Percentiles rank a stretch among this genome's conserved stretches.
These are phyloP conservation scores for Lepidotrigona ventralis DNA, from an alignment of 1,140 invertebrate species.

Conservation along the genomic window DNA sequence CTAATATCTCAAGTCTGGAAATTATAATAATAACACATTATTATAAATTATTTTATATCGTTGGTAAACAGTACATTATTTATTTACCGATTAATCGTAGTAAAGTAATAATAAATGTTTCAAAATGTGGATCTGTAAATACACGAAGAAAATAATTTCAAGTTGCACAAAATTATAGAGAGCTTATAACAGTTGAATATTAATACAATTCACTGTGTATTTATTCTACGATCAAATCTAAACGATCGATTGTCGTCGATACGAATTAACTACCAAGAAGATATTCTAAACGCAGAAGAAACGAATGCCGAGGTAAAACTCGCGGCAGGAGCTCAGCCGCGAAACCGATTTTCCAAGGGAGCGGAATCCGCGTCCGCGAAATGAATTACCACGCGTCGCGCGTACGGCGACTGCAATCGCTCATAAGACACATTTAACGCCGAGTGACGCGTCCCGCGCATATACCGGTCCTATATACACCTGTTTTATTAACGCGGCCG, in stretches of 20 bases:
- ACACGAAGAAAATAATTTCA: no score
- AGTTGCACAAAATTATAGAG: no score
- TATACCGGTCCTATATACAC: constrained; percentile 40
- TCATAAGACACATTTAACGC: constrained; percentile 54
- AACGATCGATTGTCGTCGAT: neutral
- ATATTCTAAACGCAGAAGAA: neutral
- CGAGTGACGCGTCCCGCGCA: constrained; percentile 25
- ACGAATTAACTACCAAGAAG: neutral
- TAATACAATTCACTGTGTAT: no score
- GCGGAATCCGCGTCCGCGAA: constrained; percentile 51
- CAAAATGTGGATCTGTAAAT: no score
- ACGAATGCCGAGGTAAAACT: neutral
- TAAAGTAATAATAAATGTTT: no score
- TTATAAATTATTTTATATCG: no score
- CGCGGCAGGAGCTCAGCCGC: neutral
- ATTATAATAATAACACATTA: no score
- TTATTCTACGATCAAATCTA: neutral
- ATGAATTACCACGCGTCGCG: constrained; percentile 55
- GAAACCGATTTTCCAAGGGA: constrained; percentile 27
- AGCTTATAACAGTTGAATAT: no score
- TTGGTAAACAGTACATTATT: no score
- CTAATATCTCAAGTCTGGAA: no score
- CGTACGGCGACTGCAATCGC: constrained; percentile 46
- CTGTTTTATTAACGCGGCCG: constrained; percentile 54
- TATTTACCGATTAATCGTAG: no score